Evolutionary conservation across 2,888 invertebrate genomes (phyloP).

Genomic region (Cosmia trapezina): DNA sequence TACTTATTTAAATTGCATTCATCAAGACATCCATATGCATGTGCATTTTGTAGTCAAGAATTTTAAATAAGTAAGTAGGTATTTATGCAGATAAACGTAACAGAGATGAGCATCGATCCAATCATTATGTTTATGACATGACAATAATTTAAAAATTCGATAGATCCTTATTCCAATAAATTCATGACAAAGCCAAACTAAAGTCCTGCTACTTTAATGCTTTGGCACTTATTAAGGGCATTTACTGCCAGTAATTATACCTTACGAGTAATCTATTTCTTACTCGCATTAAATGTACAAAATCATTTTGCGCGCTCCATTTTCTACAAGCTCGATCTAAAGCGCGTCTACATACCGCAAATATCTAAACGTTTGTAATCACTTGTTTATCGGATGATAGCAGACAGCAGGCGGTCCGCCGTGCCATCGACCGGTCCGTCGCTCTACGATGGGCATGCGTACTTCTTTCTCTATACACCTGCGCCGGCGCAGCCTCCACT

Average conservation of each 20-base stretch:
- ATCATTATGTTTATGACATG: not conserved
- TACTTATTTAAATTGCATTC: slow-evolving; percentile 15
- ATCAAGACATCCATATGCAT: slow-evolving; percentile 1
- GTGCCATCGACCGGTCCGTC: slow-evolving; percentile 78
- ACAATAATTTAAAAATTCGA: slow-evolving; percentile 17
- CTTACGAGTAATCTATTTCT: no score
- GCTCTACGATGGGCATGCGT: slow-evolving; percentile 61
- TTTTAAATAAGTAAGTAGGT: slow-evolving; percentile 13
- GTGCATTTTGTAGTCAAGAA: slow-evolving; percentile 33
- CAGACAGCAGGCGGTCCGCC: slow-evolving; percentile 65
- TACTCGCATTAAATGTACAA: not conserved
- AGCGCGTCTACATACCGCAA: slow-evolving; percentile 37
- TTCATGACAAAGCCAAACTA: not conserved
- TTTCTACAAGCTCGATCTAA: slow-evolving; percentile 12
- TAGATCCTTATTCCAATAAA: not conserved
- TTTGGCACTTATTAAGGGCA: not conserved
- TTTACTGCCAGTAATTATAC: no score
- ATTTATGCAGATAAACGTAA: slow-evolving; percentile 14
- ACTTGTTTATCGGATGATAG: slow-evolving; percentile 65
- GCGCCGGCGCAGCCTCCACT: slow-evolving; percentile 75
- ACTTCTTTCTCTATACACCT: slow-evolving; percentile 78
- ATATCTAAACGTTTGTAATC: slow-evolving; percentile 57
- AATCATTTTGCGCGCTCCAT: slow-evolving; percentile 30
- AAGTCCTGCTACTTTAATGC: no score
- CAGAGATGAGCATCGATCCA: slow-evolving; percentile 1